These are phyloP conservation scores for Sebastes oblongus DNA, from an alignment of 2,797 vertebrate species.

Conservation along the genomic window DNA sequence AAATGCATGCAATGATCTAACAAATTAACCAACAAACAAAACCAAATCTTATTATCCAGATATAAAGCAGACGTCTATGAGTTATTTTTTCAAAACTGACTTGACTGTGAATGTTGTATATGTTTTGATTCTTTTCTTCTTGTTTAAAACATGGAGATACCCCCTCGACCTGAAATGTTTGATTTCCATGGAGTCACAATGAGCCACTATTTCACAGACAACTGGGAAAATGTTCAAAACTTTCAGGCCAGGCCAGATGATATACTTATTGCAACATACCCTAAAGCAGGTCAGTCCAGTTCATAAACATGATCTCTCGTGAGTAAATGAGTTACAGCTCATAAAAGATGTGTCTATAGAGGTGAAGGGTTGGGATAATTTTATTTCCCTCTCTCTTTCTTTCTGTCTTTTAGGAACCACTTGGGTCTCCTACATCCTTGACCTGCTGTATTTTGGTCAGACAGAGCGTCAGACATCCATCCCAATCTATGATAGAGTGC, in stretches of 20 bases:
- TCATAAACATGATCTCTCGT: too few species aligned
- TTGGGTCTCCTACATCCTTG: constrained; percentile 76
- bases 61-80: not conserved
- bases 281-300: constrained; percentile 72
- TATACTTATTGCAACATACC: constrained; percentile 75
- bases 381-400: not conserved
- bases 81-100: not conserved
- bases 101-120: not conserved
- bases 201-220: constrained; percentile 64
- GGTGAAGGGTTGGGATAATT: not conserved
- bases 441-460: constrained; percentile 73
- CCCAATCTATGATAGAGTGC: constrained; percentile 71
- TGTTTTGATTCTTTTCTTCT: not conserved
- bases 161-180: not conserved
- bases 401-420: constrained; percentile 65
- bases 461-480: constrained; percentile 56
- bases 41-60: not conserved
- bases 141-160: not conserved
- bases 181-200: constrained; percentile 72
- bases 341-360: not conserved
- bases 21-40: not conserved
- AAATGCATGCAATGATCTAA: not conserved
- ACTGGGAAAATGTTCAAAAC: constrained; percentile 75
- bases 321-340: not conserved
- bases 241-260: constrained; percentile 79